Percentiles rank a stretch among this genome's conserved stretches.
phyloP scores from a whole-genome alignment of 2,797 vertebrate species.

The Lates japonicus region DNA sequence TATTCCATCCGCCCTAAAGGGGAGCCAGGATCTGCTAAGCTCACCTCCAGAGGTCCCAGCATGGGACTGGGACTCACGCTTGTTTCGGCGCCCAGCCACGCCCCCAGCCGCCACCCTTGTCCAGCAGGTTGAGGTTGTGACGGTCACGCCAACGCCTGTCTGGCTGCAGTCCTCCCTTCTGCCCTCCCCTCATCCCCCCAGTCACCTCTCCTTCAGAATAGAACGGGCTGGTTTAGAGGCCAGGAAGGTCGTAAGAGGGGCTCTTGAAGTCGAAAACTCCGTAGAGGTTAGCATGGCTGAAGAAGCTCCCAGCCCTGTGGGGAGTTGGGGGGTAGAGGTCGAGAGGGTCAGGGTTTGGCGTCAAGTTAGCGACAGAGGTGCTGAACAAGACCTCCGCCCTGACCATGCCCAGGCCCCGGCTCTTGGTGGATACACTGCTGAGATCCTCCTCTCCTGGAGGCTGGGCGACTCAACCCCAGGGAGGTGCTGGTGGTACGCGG shows the following conservation, averaged over 20 bases:
- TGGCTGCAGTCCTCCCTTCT: conserved; percentile 91
- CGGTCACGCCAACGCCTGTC: conserved; percentile 95
- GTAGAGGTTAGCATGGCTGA: conserved; percentile 73
- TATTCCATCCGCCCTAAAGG: conserved; percentile 91
- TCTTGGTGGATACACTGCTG: conserved; percentile 96
- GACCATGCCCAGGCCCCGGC: conserved; percentile 89
- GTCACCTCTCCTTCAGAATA: conserved; percentile 95
- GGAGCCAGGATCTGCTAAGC: conserved; percentile 88
- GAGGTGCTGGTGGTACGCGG: conserved; percentile 98
- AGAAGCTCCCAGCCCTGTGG: conserved; percentile 76
- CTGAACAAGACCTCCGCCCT: conserved; percentile 86
- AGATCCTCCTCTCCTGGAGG: conserved; percentile 97
- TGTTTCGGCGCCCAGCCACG: conserved; percentile 87
- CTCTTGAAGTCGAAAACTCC: conserved; percentile 94
- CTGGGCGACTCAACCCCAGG: conserved; percentile 96
- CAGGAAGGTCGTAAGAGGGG: conserved; percentile 95
- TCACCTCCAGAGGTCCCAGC: conserved; percentile 89
- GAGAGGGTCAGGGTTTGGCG: conserved; percentile 70
- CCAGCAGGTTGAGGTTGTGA: conserved; percentile 97
- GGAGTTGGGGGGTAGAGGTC: conserved; percentile 93
- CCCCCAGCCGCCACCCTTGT: conserved; percentile 95
- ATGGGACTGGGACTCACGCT: conserved; percentile 79
- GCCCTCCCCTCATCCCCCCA: conserved; percentile 85
- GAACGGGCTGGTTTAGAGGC: conserved; percentile 97
- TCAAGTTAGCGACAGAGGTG: conserved; percentile 78